These are phyloP conservation scores for Guaruba guarouba DNA, from an alignment of 2,113 vertebrate species.

Conservation along the genomic window DNA sequence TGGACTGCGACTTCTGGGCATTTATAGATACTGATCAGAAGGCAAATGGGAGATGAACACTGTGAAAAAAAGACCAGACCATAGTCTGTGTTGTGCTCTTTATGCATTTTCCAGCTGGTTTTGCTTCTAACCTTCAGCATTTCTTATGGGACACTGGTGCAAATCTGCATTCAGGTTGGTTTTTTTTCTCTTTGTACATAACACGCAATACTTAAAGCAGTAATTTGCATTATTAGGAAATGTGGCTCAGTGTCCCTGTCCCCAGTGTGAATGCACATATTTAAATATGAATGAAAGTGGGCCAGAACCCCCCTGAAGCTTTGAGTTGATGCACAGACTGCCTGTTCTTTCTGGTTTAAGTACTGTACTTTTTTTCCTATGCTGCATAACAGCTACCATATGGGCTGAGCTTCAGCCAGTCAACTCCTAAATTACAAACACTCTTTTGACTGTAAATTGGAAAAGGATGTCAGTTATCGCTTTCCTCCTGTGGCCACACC, in stretches of 20 bases:
- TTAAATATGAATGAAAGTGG: slow-evolving; percentile 53
- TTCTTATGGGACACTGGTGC: slow-evolving; percentile 31
- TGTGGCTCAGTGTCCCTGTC: neutral
- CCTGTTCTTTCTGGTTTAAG: slow-evolving; percentile 46
- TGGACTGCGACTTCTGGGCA: neutral
- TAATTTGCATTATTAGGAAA: slow-evolving; percentile 31
- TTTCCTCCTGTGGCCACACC: slow-evolving; percentile 69
- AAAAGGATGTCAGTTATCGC: slow-evolving; percentile 68
- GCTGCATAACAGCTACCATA: slow-evolving; percentile 69
- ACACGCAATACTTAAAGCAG: neutral
- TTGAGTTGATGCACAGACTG: slow-evolving; percentile 23
- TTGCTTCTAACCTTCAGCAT: slow-evolving; percentile 32
- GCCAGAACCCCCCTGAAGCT: slow-evolving; percentile 38
- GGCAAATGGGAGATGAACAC: neutral
- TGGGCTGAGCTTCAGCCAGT: slow-evolving; percentile 69
- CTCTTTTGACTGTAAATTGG: slow-evolving; percentile 68
- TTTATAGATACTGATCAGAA: neutral
- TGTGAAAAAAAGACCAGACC: neutral
- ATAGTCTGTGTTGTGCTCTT: neutral
- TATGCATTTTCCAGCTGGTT: slow-evolving; percentile 49
- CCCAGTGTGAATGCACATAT: neutral
- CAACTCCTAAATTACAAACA: slow-evolving; percentile 68
- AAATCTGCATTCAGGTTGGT: neutral
- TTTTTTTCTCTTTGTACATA: neutral
- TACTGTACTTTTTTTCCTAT: slow-evolving; percentile 15